phyloP scores from a whole-genome alignment of 2,113 vertebrate species.

The Himantopus leucocephalus region DNA sequence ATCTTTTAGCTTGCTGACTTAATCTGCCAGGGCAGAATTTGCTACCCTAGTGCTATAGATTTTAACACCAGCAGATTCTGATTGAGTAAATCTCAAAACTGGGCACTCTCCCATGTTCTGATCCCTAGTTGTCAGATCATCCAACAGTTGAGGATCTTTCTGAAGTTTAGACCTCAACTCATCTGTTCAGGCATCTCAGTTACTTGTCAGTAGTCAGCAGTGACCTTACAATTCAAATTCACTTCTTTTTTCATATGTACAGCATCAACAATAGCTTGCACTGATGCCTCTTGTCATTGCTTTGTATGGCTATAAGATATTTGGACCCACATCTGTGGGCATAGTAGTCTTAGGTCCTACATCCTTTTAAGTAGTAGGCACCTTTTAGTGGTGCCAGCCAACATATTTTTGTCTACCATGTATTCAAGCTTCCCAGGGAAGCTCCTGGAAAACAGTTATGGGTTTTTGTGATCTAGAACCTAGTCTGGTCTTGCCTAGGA shows the following conservation, averaged over 20 bases:
- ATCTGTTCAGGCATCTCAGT: background rate
- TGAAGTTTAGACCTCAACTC: background rate
- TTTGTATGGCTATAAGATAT: background rate
- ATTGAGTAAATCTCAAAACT: background rate
- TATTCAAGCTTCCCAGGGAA: background rate
- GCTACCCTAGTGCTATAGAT: background rate
- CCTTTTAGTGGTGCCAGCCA: background rate
- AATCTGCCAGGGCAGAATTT: background rate
- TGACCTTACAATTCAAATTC: background rate
- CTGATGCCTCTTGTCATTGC: background rate
- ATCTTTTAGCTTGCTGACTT: background rate
- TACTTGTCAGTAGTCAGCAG: background rate
- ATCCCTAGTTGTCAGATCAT: background rate
- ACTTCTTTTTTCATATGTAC: background rate
- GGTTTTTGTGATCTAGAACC: background rate
- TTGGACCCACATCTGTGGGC: background rate
- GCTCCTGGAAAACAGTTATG: background rate
- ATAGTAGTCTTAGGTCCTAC: background rate
- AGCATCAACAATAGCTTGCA: background rate
- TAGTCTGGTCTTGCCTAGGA: background rate
- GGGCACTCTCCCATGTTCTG: background rate
- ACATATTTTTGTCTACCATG: background rate
- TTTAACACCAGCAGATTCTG: background rate
- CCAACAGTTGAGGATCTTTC: background rate
- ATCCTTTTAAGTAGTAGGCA: background rate